These are phyloP conservation scores for Tenthredo scrophulariae DNA, from an alignment of 2,888 invertebrate species.

Conservation along the genomic window DNA sequence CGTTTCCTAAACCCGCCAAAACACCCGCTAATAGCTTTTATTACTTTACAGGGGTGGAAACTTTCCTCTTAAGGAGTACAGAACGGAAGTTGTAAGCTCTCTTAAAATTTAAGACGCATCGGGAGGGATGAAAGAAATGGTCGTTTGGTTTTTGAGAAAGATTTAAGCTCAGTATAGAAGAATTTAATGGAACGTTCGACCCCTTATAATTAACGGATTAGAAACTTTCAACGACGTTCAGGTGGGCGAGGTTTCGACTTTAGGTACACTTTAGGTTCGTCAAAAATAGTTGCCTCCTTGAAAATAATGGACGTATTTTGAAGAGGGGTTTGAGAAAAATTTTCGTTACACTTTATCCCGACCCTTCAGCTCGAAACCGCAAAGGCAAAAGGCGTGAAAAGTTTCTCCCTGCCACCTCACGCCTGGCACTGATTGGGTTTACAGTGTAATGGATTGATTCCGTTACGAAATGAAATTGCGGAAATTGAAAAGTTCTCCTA, in stretches of 20 bases:
- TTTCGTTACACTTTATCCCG: neutral
- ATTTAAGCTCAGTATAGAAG: neutral
- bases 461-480: constrained; percentile 47
- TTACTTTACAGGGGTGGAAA: constrained; percentile 23
- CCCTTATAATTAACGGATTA: constrained; percentile 1
- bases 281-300: neutral
- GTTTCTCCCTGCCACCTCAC: neutral
- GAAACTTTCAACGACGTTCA: neutral
- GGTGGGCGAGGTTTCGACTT: neutral
- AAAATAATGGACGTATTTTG: neutral
- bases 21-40: constrained; percentile 25
- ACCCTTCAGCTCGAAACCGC: neutral
- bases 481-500: constrained; percentile 53
- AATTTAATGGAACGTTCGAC: constrained; percentile 10
- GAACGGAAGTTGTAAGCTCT: neutral
- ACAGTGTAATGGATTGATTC: constrained; percentile 43
- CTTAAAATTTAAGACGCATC: neutral
- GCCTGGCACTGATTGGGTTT: constrained; percentile 41
- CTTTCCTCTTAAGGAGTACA: constrained; percentile 12
- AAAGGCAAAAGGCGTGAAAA: constrained; percentile 39
- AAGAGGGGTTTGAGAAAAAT: neutral
- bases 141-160: neutral
- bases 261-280: neutral
- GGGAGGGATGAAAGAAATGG: neutral
- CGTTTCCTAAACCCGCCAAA: neutral